These are phyloP conservation scores for Rhabditoides inermis DNA, from an alignment of 2,888 invertebrate genomes.

Conservation along the genomic window DNA sequence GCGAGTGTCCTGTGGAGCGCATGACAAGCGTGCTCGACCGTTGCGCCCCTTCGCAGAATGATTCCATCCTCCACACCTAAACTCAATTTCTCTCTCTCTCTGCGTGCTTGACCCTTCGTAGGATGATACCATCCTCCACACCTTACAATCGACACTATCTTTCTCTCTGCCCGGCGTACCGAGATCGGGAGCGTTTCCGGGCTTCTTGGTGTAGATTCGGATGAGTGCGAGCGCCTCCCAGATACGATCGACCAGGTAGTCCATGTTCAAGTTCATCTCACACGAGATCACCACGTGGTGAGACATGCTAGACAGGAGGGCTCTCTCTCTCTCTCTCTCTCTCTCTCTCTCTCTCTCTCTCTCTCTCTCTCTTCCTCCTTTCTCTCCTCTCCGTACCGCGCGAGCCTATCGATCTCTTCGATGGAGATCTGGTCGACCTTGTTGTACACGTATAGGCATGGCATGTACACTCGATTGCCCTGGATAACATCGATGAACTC, in stretches of 20 bases:
- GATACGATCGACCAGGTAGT: slow-evolving; percentile 76
- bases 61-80: slow-evolving; percentile 66
- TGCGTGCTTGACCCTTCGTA: slow-evolving; percentile 76
- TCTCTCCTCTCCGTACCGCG: too few relatives aligned
- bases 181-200: slow-evolving; percentile 62
- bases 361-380: too few relatives aligned
- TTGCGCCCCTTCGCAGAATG: slow-evolving; percentile 78
- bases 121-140: slow-evolving; percentile 73
- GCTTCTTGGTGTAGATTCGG: slow-evolving; percentile 95
- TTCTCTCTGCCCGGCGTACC: too few relatives aligned
- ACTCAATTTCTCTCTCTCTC: too few relatives aligned
- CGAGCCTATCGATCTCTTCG: slow-evolving; percentile 66
- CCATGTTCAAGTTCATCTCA: slow-evolving; percentile 95
- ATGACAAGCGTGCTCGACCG: slow-evolving; percentile 94
- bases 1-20: slow-evolving; percentile 86
- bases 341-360: too few relatives aligned
- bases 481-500: slow-evolving; percentile 92
- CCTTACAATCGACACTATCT: too few relatives aligned
- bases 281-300: slow-evolving; percentile 67
- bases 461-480: slow-evolving; percentile 65
- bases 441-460: slow-evolving; percentile 94
- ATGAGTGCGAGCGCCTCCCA: slow-evolving; percentile 91
- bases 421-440: slow-evolving; percentile 99
- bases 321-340: too few relatives aligned
- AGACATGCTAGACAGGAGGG: slow-evolving; percentile 15